Base-by-base conservation (phyloP, 2,888 invertebrate genomes). In the Pemphredon lugubris region DNA sequence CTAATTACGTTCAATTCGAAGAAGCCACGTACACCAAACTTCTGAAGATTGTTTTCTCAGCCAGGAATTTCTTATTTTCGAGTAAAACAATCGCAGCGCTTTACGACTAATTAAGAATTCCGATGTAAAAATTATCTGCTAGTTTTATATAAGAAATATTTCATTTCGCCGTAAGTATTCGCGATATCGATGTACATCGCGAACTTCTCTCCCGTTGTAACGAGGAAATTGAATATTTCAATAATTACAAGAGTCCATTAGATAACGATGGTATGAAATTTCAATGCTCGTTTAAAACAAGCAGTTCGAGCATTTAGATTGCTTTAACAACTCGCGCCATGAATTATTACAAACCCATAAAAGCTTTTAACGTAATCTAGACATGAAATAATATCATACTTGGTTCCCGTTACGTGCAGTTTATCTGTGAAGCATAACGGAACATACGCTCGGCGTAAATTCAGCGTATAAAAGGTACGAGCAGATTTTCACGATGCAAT, bases 21-120 rank as follows among this genome's bases (percentile, higher is more conserved):
- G 75, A 79, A 82, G 67, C 80, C 81, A 34, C 77, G 73, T 47
- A 67, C 68, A 75, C n/a, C n/a, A 77, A 26, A 26, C 26, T 81
- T 77, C 74, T 75, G 47, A 48, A 55, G 54, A 79, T 73, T 80
- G 73, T 77, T 73, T 79, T 65, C 68, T 51, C 60, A 42, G 34
- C 18, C 50, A 53, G n/a, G 51, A 55, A 59, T 55, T 61, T 54
- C 44, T 57, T 61, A 53, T 48, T 73, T 53, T 44, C 58, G 14
- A 45, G 39, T 67, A 54, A 78, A 74, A 51, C 61, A 58, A 39
- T 58, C 51, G 14, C 5, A 14, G 20, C 32, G 16, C 26, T 21
- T 2, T 26, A 21, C 14, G 32, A n/a, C 30, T 65, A 73, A 79
- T 79, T 78, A 75, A 57, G 61, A 77, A 78, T 60, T 77, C 61